phyloP scores from a whole-genome alignment of 2,797 vertebrate species.

The Aviceda cuculoides region DNA sequence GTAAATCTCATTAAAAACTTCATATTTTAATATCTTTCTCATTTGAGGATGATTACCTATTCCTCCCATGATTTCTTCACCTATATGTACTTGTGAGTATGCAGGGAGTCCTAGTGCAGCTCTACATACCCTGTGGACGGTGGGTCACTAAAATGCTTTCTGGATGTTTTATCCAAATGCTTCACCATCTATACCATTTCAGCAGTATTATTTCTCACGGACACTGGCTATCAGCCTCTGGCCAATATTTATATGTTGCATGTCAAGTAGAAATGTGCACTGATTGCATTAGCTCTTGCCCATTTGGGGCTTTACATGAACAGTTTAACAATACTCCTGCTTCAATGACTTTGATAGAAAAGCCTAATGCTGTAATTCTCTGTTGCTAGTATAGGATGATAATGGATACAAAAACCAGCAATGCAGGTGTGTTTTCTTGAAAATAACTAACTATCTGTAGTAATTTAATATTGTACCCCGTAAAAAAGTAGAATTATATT shows the following conservation, averaged over 20 bases:
- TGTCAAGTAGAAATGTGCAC: neutral
- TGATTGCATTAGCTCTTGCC: neutral
- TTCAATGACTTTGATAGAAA: neutral
- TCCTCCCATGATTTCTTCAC: neutral
- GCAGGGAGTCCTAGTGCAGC: neutral
- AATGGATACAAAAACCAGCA: neutral
- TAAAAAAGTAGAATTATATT: neutral
- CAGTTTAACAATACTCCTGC: conserved; percentile 15
- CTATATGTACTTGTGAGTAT: neutral
- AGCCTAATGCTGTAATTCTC: neutral
- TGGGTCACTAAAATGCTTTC: neutral
- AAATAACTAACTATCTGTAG: neutral
- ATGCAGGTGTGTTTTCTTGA: neutral
- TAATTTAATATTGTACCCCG: neutral
- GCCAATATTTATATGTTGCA: neutral
- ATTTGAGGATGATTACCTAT: neutral
- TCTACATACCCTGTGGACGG: neutral
- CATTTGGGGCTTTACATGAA: conserved; percentile 17
- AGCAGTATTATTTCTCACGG: neutral
- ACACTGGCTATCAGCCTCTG: neutral
- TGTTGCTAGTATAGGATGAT: neutral
- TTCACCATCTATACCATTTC: neutral
- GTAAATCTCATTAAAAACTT: neutral
- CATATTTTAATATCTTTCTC: neutral
- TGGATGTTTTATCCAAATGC: neutral